Evolutionary conservation across 2,113 vertebrate genomes (phyloP), one percentile per base, ranked within the genome.

Genomic region (Leptobrachium ailaonicum): DNA sequence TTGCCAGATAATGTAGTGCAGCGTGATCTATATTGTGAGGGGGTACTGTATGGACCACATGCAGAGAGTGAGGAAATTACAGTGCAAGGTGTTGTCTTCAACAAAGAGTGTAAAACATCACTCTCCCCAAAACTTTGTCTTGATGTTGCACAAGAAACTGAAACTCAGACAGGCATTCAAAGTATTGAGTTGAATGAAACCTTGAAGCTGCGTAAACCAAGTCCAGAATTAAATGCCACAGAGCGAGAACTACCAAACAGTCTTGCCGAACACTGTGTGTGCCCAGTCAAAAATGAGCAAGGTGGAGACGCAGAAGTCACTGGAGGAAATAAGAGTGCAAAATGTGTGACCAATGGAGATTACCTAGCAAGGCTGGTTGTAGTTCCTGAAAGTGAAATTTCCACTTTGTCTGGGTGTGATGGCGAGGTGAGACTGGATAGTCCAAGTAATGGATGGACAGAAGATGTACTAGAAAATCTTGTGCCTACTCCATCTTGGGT

Each of bases 21-120:
- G 1, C 66, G 83, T 75, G 85, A 82, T 45, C 85, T 85, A 0
- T 86, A 75, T 87, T 86, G 80, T 87, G 88, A 90, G 82, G 84
- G 85, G 63, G 75, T 87, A 81, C 44, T 87, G 6, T 85, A 76
- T 50, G 41, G 83, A 54, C 62, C 84, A 82, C 47, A 0, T 0
- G 11, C 71, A 62, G 85, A 88, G 69, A 78, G 73, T 56, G 78
- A 86, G 56, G 84, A 85, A 7, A 60, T 81, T 10, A 54, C 72
- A 12, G 62, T 87, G 68, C 79, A 87, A 32, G 67, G 67, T 32
- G 58, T 84, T 63, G 2, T 71, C 76, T 80, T 82, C 7, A 85
- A 87, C 60, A 84, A 74, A 75, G 79, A 90, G 41, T 82, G 77
- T 81, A 87, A 83, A 78, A 14, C 72, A 84, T 13, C 82, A 43